These are phyloP conservation scores for Eumaeus atala DNA, from an alignment of 1,140 invertebrate species.

Conservation along the genomic window DNA sequence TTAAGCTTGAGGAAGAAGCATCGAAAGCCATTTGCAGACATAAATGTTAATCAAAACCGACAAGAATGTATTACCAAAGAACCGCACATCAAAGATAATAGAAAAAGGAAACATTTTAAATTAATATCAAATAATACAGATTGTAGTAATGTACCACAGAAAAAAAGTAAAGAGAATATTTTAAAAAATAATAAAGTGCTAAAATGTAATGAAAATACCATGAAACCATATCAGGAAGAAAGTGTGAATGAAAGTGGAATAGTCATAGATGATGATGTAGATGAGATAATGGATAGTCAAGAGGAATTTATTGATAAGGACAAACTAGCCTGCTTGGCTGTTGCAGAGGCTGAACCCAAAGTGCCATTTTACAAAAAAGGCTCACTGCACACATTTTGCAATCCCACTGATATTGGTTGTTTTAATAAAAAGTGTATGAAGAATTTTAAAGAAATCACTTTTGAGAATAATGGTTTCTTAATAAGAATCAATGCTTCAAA, in stretches of 20 bases:
- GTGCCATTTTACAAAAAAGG: constrained; percentile 50
- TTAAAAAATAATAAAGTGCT: background rate
- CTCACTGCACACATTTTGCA: constrained; percentile 35
- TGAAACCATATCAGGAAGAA: constrained; percentile 12
- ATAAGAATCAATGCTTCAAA: constrained; percentile 35
- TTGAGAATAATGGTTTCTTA: constrained; percentile 37
- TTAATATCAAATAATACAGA: constrained; percentile 8
- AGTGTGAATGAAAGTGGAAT: constrained; percentile 49
- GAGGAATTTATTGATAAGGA: constrained; percentile 47
- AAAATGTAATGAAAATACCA: background rate
- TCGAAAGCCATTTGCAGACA: constrained; percentile 47
- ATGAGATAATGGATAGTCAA: constrained; percentile 40
- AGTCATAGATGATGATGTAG: constrained; percentile 40
- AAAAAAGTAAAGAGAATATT: constrained; percentile 14
- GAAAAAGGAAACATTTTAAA: constrained; percentile 26
- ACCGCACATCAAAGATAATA: constrained; percentile 10
- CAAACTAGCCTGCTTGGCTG: constrained; percentile 39
- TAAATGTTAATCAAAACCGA: constrained; percentile 38
- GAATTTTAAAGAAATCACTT: constrained; percentile 31
- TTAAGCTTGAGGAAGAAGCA: constrained; percentile 19
- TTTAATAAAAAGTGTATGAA: constrained; percentile 14
- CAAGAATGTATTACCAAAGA: background rate
- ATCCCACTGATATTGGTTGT: constrained; percentile 5
- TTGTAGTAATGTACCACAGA: constrained; percentile 1
- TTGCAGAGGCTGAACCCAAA: constrained; percentile 39